Base-by-base conservation (phyloP, 2,797 vertebrate genomes). In the Columba guinea region DNA sequence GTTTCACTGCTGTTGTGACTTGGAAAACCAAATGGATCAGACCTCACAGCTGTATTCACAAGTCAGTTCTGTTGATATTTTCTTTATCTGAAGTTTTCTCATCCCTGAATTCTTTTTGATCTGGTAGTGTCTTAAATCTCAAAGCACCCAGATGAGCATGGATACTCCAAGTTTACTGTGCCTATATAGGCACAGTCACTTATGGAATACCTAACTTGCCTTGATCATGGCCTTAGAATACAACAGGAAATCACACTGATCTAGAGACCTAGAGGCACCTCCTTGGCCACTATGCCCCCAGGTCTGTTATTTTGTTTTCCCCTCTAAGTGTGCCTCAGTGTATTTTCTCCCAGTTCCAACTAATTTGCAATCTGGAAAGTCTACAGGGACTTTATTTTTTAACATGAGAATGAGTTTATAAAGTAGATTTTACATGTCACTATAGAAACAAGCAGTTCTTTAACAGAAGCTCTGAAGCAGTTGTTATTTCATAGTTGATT, bases 401-500 rank as follows among this genome's bases (percentile, higher is more conserved):
- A 88, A 48, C 35, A 48, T 23, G 16, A 85, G 46, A 93, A 69
- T 30, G 22, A 69, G 14, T 74, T 88, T 91, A 56, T 14, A 68
- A 69, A 79, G 63, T 63, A 81, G 24, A 90, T 67, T 94, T 67
- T 84, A 3, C 87, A 92, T 85, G 49, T 90, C 73, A 13, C 60
- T 96, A 70, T 35, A 82, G 81, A 89, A 96, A 87, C 52, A 90
- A 90, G 24, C 16, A 84, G 37, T 71, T 67, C 34, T 80, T 94
- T 84, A 84, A 80, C 9, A 69, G 44, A 71, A 21, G 23, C 12
- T 80, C 20, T 71, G 70, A 63, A 89, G 51, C 51, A 58, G 30
- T 67, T 79, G 52, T 71, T 94, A 87, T 89, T 94, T 95, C 70
- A 76, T 70, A 95, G 63, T 55, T 85, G 76, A 77, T 65, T 60